Evolutionary conservation across 2,797 vertebrate species (phyloP).

Genomic region (Hydrocynus forskahlii): DNA sequence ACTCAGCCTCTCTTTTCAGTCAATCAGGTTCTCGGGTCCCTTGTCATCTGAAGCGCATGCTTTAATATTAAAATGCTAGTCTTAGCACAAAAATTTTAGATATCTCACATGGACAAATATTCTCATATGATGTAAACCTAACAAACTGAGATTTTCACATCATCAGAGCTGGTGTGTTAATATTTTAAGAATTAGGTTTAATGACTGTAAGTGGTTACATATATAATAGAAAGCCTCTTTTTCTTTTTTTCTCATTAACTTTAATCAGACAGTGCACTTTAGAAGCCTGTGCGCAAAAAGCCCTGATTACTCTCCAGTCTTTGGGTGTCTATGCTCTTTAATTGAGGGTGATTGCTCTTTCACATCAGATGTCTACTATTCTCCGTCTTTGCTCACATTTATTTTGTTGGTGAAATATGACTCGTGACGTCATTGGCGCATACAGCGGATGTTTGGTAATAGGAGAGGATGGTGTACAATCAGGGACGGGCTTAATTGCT

Average conservation of each 20-base stretch:
- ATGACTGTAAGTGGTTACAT: constrained; percentile 1
- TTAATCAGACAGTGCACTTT: constrained; percentile 25
- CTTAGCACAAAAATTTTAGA: background rate
- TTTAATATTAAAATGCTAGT: background rate
- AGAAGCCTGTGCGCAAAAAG: constrained; percentile 22
- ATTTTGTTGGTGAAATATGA: constrained; percentile 29
- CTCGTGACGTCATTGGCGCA: constrained; percentile 28
- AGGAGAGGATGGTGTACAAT: constrained; percentile 14
- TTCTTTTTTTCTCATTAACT: constrained; percentile 14
- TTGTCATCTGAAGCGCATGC: background rate
- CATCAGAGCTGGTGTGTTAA: background rate
- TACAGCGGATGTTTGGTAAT: constrained; percentile 34
- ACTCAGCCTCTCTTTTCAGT: too few relatives aligned
- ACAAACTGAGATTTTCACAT: background rate
- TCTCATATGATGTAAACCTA: background rate
- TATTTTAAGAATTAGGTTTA: background rate
- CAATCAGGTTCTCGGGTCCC: background rate
- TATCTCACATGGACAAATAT: background rate
- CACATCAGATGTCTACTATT: background rate
- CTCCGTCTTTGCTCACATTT: background rate
- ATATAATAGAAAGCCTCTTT: background rate
- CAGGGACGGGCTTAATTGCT: constrained; percentile 35
- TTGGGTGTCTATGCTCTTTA: background rate
- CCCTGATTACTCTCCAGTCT: background rate
- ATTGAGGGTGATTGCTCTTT: constrained; percentile 8